A percentile compares a stretch with the other conserved stretches of the same genome.
Evolutionary conservation across 2,888 invertebrate genomes (phyloP).

Genomic region (Diaprepes abbreviatus): DNA sequence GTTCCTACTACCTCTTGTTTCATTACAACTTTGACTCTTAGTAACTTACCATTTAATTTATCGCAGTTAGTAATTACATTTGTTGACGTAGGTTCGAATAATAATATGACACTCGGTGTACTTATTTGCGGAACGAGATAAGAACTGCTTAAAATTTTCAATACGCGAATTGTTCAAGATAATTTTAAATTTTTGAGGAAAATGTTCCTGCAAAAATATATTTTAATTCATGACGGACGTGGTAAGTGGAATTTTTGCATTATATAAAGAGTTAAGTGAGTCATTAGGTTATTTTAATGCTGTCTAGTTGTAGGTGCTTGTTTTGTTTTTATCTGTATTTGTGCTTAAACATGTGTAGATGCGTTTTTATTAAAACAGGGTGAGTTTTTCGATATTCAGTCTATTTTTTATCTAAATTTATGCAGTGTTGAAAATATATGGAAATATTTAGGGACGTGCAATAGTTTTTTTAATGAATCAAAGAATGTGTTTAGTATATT

Average conservation of each 20-base stretch:
- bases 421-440: no score
- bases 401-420: not conserved
- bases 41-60: not conserved
- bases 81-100: constrained; percentile 4
- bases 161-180: not conserved
- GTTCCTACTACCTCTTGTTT: constrained; percentile 22
- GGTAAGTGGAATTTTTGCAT: constrained; percentile 50
- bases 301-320: constrained; percentile 18
- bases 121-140: not conserved
- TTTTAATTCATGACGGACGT: constrained; percentile 53
- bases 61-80: not conserved
- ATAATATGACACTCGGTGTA: not conserved
- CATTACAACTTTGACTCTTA: constrained; percentile 1
- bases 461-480: no score
- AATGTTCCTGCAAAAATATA: constrained; percentile 55
- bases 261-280: constrained; percentile 21
- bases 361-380: constrained; percentile 10
- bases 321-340: constrained; percentile 5
- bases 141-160: not conserved
- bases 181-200: not conserved
- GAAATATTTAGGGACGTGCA: no score
- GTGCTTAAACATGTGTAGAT: constrained; percentile 18
- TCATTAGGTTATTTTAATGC: constrained; percentile 27
- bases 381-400: not conserved
- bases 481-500: no score